phyloP scores from a whole-genome alignment of 1,140 invertebrate genomes.

The Monomorium pharaonis region DNA sequence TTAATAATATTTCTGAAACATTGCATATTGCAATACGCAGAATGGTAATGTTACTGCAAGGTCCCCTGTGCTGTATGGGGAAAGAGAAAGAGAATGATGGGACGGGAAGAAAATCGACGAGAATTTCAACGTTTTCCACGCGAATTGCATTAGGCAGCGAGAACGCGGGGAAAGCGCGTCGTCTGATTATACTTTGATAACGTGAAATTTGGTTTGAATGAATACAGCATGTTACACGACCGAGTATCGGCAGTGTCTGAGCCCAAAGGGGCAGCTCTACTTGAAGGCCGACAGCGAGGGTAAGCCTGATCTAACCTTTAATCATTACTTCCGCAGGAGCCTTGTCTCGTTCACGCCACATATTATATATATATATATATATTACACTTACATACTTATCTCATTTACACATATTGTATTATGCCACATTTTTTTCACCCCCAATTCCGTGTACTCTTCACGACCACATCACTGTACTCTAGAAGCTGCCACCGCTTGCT shows the following conservation, averaged over 20 bases:
- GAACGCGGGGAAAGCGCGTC: conserved; percentile 30
- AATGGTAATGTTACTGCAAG: too few relatives aligned
- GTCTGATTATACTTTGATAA: conserved; percentile 67
- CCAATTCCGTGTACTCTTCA: conserved; percentile 66
- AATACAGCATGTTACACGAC: conserved; percentile 87
- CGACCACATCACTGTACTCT: conserved; percentile 69
- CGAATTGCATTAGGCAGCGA: conserved; percentile 27
- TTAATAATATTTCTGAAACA: too few relatives aligned
- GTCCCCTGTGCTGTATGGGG: not conserved
- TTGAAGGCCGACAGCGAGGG: conserved; percentile 92
- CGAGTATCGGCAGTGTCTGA: conserved; percentile 88
- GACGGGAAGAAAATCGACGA: not conserved
- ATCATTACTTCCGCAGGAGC: conserved; percentile 83
- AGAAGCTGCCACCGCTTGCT: conserved; percentile 79
- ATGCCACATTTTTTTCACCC: conserved; percentile 70
- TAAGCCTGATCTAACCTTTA: conserved; percentile 87
- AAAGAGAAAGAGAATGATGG: not conserved
- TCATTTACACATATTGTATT: conserved; percentile 64
- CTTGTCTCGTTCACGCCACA: conserved; percentile 76
- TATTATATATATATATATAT: conserved; percentile 57
- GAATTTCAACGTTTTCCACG: not conserved
- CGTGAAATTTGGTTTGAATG: conserved; percentile 83
- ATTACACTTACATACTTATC: conserved; percentile 26
- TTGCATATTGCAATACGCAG: too few relatives aligned
- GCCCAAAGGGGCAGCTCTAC: conserved; percentile 91